A percentile compares a stretch with the other conserved stretches of the same genome.
phyloP scores from a whole-genome alignment of 2,797 vertebrate species.

The Champsocephalus esox region DNA sequence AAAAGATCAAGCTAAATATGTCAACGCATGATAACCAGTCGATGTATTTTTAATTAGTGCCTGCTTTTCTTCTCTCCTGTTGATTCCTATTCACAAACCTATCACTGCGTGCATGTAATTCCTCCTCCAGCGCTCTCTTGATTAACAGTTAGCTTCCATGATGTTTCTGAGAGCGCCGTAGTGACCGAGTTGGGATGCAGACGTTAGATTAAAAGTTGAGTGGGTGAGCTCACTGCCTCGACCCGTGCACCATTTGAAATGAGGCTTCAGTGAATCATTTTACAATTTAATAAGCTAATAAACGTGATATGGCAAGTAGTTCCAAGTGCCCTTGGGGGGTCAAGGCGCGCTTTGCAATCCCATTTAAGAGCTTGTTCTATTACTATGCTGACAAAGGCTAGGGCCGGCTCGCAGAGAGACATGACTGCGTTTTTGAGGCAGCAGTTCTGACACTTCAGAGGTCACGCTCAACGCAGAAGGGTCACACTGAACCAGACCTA shows the following conservation, averaged over 20 bases:
- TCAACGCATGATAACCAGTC: slow-evolving; percentile 78
- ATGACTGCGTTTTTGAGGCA: slow-evolving; percentile 38
- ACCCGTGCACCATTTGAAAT: slow-evolving; percentile 56
- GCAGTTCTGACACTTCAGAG: slow-evolving; percentile 47
- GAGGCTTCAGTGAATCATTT: slow-evolving; percentile 70
- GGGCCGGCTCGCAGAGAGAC: slow-evolving; percentile 35
- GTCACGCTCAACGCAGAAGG: slow-evolving; percentile 40
- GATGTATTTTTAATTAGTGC: slow-evolving; percentile 81
- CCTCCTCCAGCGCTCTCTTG: slow-evolving; percentile 57
- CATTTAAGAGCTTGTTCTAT: slow-evolving; percentile 75
- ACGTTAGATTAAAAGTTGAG: slow-evolving; percentile 70
- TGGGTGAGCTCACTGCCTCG: slow-evolving; percentile 57
- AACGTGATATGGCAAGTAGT: slow-evolving; percentile 73
- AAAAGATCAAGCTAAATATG: slow-evolving; percentile 79
- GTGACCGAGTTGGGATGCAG: slow-evolving; percentile 63
- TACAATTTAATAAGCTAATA: slow-evolving; percentile 80
- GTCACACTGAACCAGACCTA: slow-evolving; percentile 51
- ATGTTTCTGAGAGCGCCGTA: slow-evolving; percentile 58
- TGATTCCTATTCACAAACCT: slow-evolving; percentile 58
- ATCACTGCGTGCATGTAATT: slow-evolving; percentile 53
- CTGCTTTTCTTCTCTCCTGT: slow-evolving; percentile 60
- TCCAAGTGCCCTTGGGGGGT: slow-evolving; percentile 71
- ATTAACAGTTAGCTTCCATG: slow-evolving; percentile 66
- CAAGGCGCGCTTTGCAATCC: slow-evolving; percentile 70
- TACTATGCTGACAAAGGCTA: slow-evolving; percentile 63